Base-by-base conservation (phyloP, 2,888 invertebrate species). In the Conistra vaccinii region DNA sequence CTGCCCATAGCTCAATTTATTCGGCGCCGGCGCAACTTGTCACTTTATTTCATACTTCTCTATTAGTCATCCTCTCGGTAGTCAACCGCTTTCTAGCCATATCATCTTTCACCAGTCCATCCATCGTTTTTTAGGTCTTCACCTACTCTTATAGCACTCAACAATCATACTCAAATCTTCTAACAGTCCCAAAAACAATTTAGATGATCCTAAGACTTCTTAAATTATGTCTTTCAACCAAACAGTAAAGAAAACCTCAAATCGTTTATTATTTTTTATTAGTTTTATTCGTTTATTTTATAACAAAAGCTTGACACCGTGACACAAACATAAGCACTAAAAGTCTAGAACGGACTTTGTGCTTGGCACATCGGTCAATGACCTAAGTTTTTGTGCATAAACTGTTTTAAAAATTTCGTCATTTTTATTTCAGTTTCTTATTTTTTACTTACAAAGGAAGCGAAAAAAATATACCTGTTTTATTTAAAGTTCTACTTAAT, bases 361-460 rank as follows among this genome's bases (percentile, higher is more conserved):
- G 58, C 55, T 63, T 32, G 39, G 10, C 55, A 51, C 68, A 26
- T 57, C 68, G 81, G 69, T 58, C 81, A 70, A 65, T 29, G 67
- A 67, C 60, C 85, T 68, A 67, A 58, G 85, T 81, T 83, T 81
- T 84, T 83, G 57, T 68, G 23, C 1, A 0, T 12, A 39, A 83
- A 60, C 51, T n/a, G 45, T 73, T 65, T 61, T 23, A 48, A 62
- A 17, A 23, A 66, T 76, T n/a, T 10, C 51, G 72, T 81, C 39
- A 55, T 76, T 70, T 60, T 61, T 76, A 75, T 62, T 66, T 68
- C 26, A 17, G 57, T 62, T 69, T 69, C 68, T 70, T 67, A n/a
- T 32, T 51, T 42, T 26, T 51, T 42, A 29, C 20, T 32, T 53
- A 53, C 42, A 35, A 60, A 51, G 29, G 61, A 55, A 57, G 4